These are phyloP conservation scores for Rhegmatorhina hoffmannsi DNA, from an alignment of 2,113 vertebrate genomes.

Conservation along the genomic window DNA sequence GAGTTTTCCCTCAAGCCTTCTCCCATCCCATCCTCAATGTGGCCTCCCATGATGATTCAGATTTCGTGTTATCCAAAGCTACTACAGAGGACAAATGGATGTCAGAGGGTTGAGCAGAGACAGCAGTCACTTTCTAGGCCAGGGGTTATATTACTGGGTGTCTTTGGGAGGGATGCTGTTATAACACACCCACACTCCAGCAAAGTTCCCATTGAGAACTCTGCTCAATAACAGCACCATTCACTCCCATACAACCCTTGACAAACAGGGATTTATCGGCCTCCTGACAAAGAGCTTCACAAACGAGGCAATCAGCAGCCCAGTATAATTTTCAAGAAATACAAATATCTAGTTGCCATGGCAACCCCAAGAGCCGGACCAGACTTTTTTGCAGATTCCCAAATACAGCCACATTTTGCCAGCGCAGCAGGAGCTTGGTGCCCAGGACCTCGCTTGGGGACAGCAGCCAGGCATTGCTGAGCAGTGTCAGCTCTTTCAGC, in stretches of 20 bases:
- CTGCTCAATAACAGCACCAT: background rate
- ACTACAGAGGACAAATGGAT: background rate
- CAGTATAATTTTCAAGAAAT: slow-evolving; percentile 38
- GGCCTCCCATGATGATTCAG: rapidly evolving
- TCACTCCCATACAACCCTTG: background rate
- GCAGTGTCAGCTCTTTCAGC: background rate
- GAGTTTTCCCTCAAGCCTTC: background rate
- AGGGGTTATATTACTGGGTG: background rate
- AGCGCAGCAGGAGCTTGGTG: rapidly evolving
- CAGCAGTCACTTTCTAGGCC: background rate
- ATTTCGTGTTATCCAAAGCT: background rate
- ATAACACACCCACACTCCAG: background rate
- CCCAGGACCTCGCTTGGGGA: rapidly evolving
- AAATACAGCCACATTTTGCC: background rate
- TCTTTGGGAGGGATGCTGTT: background rate
- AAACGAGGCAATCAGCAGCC: slow-evolving; percentile 32
- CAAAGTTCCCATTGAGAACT: background rate
- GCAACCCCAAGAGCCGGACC: background rate
- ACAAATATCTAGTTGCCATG: slow-evolving; percentile 39
- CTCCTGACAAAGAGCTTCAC: background rate
- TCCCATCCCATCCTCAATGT: rapidly evolving
- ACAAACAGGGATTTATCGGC: background rate
- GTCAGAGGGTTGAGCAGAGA: background rate
- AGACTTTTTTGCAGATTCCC: background rate
- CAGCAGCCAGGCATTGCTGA: background rate